Conservation (phyloP, 2,113 vertebrate species). For the Paraplagusia blochii region DNA sequence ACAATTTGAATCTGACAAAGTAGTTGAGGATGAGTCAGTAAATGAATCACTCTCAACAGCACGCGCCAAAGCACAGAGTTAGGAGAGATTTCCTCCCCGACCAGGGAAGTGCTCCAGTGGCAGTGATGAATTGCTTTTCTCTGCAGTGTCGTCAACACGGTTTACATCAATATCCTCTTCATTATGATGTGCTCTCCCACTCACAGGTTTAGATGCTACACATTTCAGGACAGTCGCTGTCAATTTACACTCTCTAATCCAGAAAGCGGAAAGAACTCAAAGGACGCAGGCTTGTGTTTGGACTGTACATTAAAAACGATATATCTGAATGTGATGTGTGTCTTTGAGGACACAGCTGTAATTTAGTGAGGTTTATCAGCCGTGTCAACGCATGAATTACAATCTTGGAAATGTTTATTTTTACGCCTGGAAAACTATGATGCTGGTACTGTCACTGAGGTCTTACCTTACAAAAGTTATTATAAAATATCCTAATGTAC, state of each 20-base stretch:
- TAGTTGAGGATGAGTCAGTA: constrained; percentile 58
- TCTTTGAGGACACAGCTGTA: too few relatives aligned
- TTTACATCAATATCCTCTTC: constrained; percentile 56
- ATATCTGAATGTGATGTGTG: neutral
- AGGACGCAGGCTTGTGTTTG: neutral
- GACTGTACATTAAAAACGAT: neutral
- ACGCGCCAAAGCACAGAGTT: constrained; percentile 47
- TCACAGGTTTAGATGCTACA: constrained; percentile 29
- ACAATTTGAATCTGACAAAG: constrained; percentile 62
- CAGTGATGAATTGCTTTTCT: constrained; percentile 52
- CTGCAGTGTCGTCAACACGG: constrained; percentile 48
- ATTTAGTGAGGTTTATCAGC: too few relatives aligned
- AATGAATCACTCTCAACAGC: constrained; percentile 54
- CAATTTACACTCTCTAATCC: constrained; percentile 6
- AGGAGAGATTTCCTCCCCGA: constrained; percentile 39
- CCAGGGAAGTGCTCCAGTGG: constrained; percentile 31
- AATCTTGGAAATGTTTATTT: too few relatives aligned
- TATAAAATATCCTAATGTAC: too few relatives aligned
- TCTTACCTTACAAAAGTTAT: neutral
- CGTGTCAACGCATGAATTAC: too few relatives aligned
- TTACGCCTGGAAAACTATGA: too few relatives aligned
- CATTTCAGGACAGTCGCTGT: constrained; percentile 27
- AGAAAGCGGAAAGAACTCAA: neutral
- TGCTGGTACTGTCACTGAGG: too few relatives aligned
- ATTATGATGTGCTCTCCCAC: constrained; percentile 47